Conservation (phyloP, 2,797 vertebrate genomes). For the Poecilia picta region DNA sequence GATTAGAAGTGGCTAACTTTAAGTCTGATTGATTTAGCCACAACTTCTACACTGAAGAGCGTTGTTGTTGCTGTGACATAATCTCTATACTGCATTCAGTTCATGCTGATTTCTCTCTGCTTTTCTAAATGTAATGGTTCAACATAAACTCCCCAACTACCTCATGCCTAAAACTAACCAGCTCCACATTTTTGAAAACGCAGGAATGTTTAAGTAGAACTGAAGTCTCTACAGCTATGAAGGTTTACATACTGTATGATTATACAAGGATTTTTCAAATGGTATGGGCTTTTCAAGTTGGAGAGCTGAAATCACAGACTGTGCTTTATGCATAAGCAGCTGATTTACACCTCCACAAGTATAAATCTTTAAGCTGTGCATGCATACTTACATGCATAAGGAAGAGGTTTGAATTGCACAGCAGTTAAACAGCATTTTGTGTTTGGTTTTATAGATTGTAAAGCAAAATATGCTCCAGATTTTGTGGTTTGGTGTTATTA, state of each 20-base stretch:
- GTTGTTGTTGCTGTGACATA: background rate
- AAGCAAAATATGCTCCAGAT: constrained; percentile 1
- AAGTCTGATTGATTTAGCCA: background rate
- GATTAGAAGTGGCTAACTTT: background rate
- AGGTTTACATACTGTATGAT: background rate
- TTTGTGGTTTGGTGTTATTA: constrained; percentile 10
- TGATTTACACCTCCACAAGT: constrained; percentile 24
- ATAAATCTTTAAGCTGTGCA: constrained; percentile 29
- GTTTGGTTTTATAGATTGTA: constrained; percentile 6
- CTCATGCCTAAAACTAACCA: background rate
- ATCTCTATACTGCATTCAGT: background rate
- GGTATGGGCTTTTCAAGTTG: background rate
- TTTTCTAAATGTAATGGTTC: background rate
- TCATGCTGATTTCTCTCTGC: background rate
- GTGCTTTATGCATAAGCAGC: background rate
- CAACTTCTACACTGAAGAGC: background rate
- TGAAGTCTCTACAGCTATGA: background rate
- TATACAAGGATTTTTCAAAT: background rate
- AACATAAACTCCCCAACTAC: background rate
- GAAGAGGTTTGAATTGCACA: constrained; percentile 5
- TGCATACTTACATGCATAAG: background rate
- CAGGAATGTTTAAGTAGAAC: background rate
- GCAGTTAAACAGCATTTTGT: constrained; percentile 14
- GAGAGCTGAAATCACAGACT: background rate
- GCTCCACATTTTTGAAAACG: background rate